Percentiles rank a stretch among this genome's conserved stretches.
Evolutionary conservation across 2,888 invertebrate genomes (phyloP).

Genomic region (Antheraea assamensis): DNA sequence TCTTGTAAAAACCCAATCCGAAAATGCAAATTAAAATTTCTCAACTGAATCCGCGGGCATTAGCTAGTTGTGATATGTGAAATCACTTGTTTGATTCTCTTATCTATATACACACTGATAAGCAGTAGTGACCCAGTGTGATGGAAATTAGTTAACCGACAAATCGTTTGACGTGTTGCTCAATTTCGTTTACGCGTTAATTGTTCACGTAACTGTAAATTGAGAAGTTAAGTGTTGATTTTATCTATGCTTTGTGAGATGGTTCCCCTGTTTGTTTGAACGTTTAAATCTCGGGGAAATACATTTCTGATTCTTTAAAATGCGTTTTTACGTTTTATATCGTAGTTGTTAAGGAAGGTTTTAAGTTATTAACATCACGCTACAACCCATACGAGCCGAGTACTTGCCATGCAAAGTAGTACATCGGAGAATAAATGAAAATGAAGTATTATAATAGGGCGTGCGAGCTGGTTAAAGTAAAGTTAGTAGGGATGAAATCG

Average conservation of each 20-base stretch:
- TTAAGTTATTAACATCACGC: no score
- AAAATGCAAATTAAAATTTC: background rate
- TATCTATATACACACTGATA: background rate
- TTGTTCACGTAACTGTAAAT: background rate
- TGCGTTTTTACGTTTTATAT: no score
- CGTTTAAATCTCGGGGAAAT: no score
- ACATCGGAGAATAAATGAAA: no score
- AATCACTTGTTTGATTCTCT: constrained; percentile 10
- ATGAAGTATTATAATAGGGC: no score
- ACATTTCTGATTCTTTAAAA: no score
- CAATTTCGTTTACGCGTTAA: background rate
- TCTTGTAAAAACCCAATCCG: background rate
- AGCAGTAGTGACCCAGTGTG: constrained; percentile 7
- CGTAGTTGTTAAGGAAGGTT: no score
- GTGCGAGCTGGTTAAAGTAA: no score
- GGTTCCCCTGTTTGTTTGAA: no score
- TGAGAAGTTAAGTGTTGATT: background rate
- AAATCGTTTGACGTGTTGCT: background rate
- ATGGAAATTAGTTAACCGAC: background rate
- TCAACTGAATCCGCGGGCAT: background rate
- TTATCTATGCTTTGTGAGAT: background rate
- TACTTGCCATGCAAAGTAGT: no score
- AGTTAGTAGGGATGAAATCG: no score
- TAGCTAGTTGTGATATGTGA: background rate
- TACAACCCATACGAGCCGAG: no score